Base-by-base conservation (phyloP, 1,140 invertebrate species). In the Drosophila chauvacae region DNA sequence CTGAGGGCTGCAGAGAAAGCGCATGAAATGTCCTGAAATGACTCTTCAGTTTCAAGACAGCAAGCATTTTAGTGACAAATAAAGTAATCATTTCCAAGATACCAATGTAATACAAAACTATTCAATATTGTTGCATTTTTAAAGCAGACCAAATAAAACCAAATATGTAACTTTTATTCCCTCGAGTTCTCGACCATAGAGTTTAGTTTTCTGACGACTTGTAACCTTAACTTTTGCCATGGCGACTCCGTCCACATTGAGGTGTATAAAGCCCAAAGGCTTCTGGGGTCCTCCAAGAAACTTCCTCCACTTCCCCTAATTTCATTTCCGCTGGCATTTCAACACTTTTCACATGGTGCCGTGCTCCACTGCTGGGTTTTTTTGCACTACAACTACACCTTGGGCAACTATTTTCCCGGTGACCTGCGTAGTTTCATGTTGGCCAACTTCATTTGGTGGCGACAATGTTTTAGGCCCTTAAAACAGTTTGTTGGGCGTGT, bases 381-480 rank as follows among this genome's bases (percentile, higher is more conserved):
- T 20, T 18, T 18, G 35, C 39, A 42, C 42, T 58, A 59, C 74
- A 77, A 42, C 42, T 58, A 59, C 74, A 77, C 75, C 74, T 58
- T 77, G 65, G 51, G 50, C 42, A 77, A 63, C 74, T 47, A 78
- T 61, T 80, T 77, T 69, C 26, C 51, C 72, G 48, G 59, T 62
- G 77, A 68, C 60, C 47, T 80, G 75, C 72, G 68, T 72, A 50
- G 60, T 60, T 66, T 58, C 45, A 71, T 71, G 70, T 47, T 56
- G 47, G 53, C 64, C 57, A 75, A 62, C 69, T 83, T 79, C 56
- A 68, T 50, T 66, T 80, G 81, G 61, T 73, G 77, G 73, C 84
- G 83, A 84, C 80, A 87, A 87, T 87, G 80, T 77, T 88, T 84
- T 74, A 74, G 84, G 53, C 72, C 23, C 84, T 84, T 70, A 77